Evolutionary conservation across 2,888 invertebrate genomes (phyloP).

Genomic region (Drosophila heteroneura): DNA sequence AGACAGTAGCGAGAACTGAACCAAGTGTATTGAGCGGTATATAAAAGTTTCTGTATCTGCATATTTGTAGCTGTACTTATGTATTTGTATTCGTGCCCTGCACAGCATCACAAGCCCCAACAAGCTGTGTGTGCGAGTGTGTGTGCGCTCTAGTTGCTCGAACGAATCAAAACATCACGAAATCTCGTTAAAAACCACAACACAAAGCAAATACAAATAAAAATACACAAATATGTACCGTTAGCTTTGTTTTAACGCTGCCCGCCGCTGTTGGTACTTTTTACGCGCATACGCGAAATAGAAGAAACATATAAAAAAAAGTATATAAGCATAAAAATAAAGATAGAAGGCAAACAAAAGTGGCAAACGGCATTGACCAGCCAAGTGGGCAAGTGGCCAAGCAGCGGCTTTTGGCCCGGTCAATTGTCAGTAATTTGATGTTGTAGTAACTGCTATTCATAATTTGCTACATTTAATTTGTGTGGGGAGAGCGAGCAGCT

Average conservation of each 20-base stretch:
- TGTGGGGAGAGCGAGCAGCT: slow-evolving; percentile 12
- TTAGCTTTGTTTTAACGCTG: slow-evolving; percentile 61
- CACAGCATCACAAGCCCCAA: not conserved
- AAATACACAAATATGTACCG: slow-evolving; percentile 53
- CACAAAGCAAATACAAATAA: slow-evolving; percentile 51
- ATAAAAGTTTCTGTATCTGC: slow-evolving; percentile 3
- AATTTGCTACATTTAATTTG: slow-evolving; percentile 62
- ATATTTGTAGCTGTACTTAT: slow-evolving; percentile 2
- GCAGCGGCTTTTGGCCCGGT: slow-evolving; percentile 28
- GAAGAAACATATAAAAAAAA: slow-evolving; percentile 21
- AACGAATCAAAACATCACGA: slow-evolving; percentile 68
- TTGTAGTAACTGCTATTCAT: slow-evolving; percentile 44
- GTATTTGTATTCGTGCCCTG: slow-evolving; percentile 2
- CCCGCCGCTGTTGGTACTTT: slow-evolving; percentile 13
- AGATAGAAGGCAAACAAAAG: slow-evolving; percentile 40
- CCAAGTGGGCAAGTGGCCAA: slow-evolving; percentile 54
- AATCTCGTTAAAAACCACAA: slow-evolving; percentile 63
- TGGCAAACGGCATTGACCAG: slow-evolving; percentile 76
- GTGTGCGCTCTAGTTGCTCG: slow-evolving; percentile 47
- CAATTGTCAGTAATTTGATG: slow-evolving; percentile 35
- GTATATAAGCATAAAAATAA: not conserved
- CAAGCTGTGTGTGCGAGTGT: slow-evolving; percentile 22
- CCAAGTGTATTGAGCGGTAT: slow-evolving; percentile 3
- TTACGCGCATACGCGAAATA: slow-evolving; percentile 32
- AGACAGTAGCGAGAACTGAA: slow-evolving; percentile 1